Percentiles rank a stretch among this genome's conserved stretches.
Evolutionary conservation across 1,140 invertebrate species (phyloP).

Genomic region (Cardiocondyla obscurior): DNA sequence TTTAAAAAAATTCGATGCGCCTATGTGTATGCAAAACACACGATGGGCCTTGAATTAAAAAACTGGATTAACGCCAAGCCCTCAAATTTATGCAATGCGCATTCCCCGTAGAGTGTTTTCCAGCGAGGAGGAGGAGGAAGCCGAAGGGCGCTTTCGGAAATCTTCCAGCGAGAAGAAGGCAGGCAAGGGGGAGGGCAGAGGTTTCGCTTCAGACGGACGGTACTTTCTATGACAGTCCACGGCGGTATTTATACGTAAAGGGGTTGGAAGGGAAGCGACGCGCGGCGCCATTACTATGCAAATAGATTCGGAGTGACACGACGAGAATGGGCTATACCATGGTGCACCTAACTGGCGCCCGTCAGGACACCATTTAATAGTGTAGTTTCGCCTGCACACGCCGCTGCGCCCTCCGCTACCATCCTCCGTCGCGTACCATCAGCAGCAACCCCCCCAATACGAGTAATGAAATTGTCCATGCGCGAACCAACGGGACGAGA

Average conservation of each 20-base stretch:
- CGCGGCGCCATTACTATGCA: constrained; percentile 81
- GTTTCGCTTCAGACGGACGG: constrained; percentile 56
- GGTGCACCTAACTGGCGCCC: constrained; percentile 78
- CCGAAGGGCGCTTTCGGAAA: not conserved
- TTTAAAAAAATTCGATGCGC: not conserved
- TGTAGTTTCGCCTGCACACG: constrained; percentile 78
- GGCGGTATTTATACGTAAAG: constrained; percentile 66
- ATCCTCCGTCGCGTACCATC: constrained; percentile 37
- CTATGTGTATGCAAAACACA: not conserved
- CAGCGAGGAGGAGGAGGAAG: too few species aligned
- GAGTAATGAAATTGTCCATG: constrained; percentile 82
- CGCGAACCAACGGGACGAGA: constrained; percentile 63
- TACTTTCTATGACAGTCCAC: constrained; percentile 24
- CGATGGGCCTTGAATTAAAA: not conserved
- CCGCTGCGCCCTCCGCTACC: constrained; percentile 55
- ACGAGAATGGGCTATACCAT: constrained; percentile 76
- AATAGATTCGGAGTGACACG: constrained; percentile 82
- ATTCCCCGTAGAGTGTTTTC: not conserved
- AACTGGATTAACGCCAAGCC: not conserved
- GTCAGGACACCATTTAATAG: constrained; percentile 81
- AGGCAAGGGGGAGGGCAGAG: too few species aligned
- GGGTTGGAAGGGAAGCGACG: constrained; percentile 57
- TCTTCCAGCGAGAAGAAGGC: not conserved
- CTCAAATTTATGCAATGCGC: constrained; percentile 29
- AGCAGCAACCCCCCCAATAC: constrained; percentile 71